Conservation (phyloP, 1,140 invertebrate genomes). For the Teleogryllus occipitalis region DNA sequence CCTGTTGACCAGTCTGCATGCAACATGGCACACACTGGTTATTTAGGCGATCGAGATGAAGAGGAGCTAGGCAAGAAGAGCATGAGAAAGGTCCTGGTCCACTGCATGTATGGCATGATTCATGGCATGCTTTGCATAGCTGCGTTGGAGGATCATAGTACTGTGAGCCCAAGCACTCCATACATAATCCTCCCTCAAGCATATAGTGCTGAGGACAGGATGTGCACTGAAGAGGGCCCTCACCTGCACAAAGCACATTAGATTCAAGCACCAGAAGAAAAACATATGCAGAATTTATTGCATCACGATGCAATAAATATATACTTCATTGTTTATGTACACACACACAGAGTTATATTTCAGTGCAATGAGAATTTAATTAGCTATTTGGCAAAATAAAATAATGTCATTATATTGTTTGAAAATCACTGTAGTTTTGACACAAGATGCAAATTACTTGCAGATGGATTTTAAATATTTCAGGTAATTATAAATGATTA, state of each 20-base stretch:
- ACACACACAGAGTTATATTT: no score
- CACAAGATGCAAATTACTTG: no score
- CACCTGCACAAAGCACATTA: slow-evolving; percentile 38
- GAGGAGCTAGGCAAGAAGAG: slow-evolving; percentile 50
- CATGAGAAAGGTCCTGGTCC: slow-evolving; percentile 63
- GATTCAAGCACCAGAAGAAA: background rate
- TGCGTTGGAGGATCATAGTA: slow-evolving; percentile 61
- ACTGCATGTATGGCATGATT: slow-evolving; percentile 57
- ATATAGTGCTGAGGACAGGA: slow-evolving; percentile 62
- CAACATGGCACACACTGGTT: slow-evolving; percentile 67
- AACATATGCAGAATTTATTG: no score
- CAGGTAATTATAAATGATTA: no score
- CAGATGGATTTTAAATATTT: no score
- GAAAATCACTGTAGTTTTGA: no score
- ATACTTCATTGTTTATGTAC: no score
- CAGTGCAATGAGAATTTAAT: no score
- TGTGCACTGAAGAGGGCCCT: slow-evolving; percentile 61
- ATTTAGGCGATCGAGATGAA: slow-evolving; percentile 57
- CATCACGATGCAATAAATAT: no score
- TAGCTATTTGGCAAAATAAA: no score
- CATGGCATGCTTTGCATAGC: slow-evolving; percentile 57
- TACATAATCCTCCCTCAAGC: slow-evolving; percentile 62
- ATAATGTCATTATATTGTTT: no score
- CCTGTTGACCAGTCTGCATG: slow-evolving; percentile 38
- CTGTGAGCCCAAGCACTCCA: slow-evolving; percentile 61